phyloP scores from a whole-genome alignment of 2,888 invertebrate genomes.

The Rhagonycha fulva region DNA sequence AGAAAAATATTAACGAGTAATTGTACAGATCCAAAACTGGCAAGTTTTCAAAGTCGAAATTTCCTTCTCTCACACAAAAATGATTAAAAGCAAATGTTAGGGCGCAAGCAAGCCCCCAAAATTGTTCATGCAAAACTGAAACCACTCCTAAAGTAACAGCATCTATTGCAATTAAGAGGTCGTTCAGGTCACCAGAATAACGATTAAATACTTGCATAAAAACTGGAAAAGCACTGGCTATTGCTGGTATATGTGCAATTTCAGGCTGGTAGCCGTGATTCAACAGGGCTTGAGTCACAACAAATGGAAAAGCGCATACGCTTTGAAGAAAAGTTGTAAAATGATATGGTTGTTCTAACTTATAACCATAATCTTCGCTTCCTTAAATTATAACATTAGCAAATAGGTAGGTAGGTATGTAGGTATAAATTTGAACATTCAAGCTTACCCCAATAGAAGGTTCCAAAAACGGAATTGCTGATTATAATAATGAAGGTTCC shows the following conservation, averaged over 20 bases:
- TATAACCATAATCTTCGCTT: constrained; percentile 5
- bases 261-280: not conserved
- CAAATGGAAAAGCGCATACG: not conserved
- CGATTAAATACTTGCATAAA: not conserved
- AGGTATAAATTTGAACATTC: constrained; percentile 28
- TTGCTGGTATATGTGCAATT: not conserved
- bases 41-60: constrained; percentile 13
- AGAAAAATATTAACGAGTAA: constrained; percentile 26
- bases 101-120: constrained; percentile 1
- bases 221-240: not conserved
- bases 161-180: not conserved
- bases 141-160: not conserved
- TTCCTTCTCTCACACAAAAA: constrained; percentile 14
- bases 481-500: constrained; percentile 40
- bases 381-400: constrained; percentile 40
- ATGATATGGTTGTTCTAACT: not conserved
- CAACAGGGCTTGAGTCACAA: not conserved
- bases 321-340: constrained; percentile 1
- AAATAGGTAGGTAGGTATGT: constrained; percentile 23
- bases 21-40: constrained; percentile 23
- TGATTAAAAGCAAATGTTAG: constrained; percentile 20
- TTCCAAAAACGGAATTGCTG: constrained; percentile 13
- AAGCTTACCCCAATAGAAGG: constrained; percentile 29
- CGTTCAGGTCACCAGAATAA: not conserved
- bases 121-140: not conserved